Evolutionary conservation across 2,797 vertebrate genomes (phyloP).

Genomic region (Heterohyrax brucei): DNA sequence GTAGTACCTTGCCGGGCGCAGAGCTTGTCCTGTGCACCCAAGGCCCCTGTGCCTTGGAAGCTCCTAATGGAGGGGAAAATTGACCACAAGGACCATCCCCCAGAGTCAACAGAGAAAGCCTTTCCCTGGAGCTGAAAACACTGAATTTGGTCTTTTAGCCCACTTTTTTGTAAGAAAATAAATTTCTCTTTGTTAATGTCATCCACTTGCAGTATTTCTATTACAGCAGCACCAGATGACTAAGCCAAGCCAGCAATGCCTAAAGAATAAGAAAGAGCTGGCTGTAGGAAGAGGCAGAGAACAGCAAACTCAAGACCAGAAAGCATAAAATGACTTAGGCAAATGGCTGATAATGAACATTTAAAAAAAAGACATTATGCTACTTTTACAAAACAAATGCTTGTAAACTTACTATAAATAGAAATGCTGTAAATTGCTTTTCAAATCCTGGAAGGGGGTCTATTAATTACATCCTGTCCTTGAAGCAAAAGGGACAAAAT

Average conservation of each 20-base stretch:
- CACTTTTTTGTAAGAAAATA: no score
- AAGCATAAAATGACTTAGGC: background rate
- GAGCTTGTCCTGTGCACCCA: no score
- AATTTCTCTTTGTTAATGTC: no score
- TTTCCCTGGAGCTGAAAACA: no score
- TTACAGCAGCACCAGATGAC: no score
- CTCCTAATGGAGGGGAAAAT: no score
- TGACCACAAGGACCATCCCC: no score
- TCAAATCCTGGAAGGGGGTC: background rate
- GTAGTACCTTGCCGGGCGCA: no score
- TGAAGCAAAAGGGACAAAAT: slow-evolving; percentile 37
- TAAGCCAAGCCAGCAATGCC: background rate
- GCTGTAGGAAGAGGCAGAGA: background rate
- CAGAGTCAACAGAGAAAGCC: no score
- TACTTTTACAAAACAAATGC: background rate
- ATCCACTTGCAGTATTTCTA: no score
- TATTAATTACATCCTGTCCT: background rate
- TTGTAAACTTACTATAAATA: slow-evolving; percentile 32
- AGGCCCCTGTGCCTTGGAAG: no score
- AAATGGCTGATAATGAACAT: background rate
- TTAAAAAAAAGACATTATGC: background rate
- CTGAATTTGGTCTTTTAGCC: no score
- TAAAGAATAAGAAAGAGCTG: background rate
- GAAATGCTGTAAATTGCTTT: background rate
- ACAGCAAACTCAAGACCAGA: background rate